A percentile compares a stretch with the other conserved stretches of the same genome.
phyloP scores from a whole-genome alignment of 2,797 vertebrate species.

The Heliangelus exortis region DNA sequence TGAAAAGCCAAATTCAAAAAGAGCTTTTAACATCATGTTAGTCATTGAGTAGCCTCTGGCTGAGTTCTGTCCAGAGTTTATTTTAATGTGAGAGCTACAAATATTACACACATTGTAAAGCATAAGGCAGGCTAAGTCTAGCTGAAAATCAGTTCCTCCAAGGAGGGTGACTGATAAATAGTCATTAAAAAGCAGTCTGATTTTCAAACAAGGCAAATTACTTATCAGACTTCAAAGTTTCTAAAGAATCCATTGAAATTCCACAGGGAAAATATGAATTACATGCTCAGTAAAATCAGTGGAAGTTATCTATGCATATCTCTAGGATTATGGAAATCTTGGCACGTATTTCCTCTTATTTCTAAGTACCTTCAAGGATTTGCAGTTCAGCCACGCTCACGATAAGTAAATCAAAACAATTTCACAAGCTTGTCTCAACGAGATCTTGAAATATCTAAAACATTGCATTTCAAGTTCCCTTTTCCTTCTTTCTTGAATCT shows the following conservation, averaged over 20 bases:
- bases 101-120: not conserved
- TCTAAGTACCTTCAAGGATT: not conserved
- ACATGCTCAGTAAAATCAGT: not conserved
- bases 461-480: not conserved
- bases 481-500: not conserved
- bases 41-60: not conserved
- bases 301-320: not conserved
- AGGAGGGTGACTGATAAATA: not conserved
- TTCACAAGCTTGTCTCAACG: not conserved
- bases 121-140: not conserved
- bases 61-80: not conserved
- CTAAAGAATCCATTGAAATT: not conserved
- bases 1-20: not conserved
- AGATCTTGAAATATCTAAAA: not conserved
- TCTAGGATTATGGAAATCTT: not conserved
- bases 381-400: not conserved
- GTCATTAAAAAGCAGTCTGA: not conserved
- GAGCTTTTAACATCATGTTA: not conserved
- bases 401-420: not conserved
- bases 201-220: not conserved
- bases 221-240: not conserved
- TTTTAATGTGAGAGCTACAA: not conserved
- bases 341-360: not conserved
- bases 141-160: not conserved
- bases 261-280: not conserved